Evolutionary conservation across 2,797 vertebrate species (phyloP), one percentile per base, ranked within the genome.

Genomic region (Otolemur crassicaudatus): DNA sequence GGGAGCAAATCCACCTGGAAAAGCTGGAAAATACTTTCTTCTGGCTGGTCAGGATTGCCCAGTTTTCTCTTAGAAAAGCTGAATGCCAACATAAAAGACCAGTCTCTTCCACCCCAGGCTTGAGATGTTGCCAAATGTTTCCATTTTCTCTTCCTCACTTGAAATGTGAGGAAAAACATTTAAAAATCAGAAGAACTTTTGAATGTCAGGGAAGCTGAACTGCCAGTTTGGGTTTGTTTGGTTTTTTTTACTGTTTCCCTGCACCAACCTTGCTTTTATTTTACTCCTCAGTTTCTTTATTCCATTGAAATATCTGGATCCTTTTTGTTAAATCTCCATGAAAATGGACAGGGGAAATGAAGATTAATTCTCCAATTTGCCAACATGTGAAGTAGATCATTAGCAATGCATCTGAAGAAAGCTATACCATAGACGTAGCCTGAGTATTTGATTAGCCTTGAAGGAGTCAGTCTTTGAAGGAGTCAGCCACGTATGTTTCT

Each of bases 181-280:
- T 91, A 17, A 80, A 93, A 91, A 95, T 61, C 25, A 70, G 34
- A 58, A 90, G 82, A 87, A 69, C 2, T 76, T 73, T 63, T 72
- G 9, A 93, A 93, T 9, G 60, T 56, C 23, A 17, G n/a, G 60
- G 46, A 31, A n/a, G 23, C 34, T 83, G 29, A 87, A 86, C 94
- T 79, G 53, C 8, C 34, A 58, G 49, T 16, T 53, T 53, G 3
- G 13, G 46, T 7, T 2, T 8, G 46, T 46, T 9, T 49, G n/a
- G n/a, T n/a, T n/a, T 86, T 16, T 94, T 84, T 76, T 31, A 87
- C 14, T 9, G 19, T 76, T 90, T 91, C 46, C 40, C 49, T 94
- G 10, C 5, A 6, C 53, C n/a, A 34, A 60, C 14, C 9, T 53
- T 81, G 3, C 29, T 56, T 80, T 96, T 67, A 2, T 49, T 92